Evolutionary conservation across 1,140 invertebrate species (phyloP), one percentile per base, ranked within the genome.

Genomic region (Drosophila kepulauana): DNA sequence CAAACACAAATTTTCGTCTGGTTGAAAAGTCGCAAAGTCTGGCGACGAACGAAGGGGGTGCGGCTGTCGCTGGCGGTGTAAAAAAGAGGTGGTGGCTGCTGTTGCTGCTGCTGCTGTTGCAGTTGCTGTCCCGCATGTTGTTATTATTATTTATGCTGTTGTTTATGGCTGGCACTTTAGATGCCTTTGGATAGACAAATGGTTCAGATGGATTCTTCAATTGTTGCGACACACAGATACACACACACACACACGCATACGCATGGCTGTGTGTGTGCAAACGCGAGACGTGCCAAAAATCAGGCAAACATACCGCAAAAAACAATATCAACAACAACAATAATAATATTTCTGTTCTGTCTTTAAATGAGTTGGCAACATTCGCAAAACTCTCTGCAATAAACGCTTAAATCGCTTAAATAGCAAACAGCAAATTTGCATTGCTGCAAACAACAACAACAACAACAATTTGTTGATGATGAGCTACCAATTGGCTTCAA

Each of bases 211-310:
- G 25, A 35, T 38, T 56, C 58, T 57, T 64, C 51, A 64, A 64
- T 56, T 71, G 61, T 57, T 70, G 67, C 38, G 30, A 63, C 57
- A 69, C 52, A 49, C 20, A 25, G 3, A 25, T 3, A 25, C 57
- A 63, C 16, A 51, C 43, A 41, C 4, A 45, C 43, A 20, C 7
- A 49, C 11, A 48, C 4, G 56, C 8, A 43, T 69, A 25, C 20
- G 3, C 20, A 13, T 63, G 30, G 33, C 28, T 46, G 48, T 43
- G 56, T 4, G 38, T 20, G 43, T 61, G 45, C 68, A 69, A 65
- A 75, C 64, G 62, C 45, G 79, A 68, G 82, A 88, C 82, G 82
- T 87, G 82, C 82, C 82, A 88, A 80, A 80, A 88, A 82, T 82
- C 82, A 87, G 81, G 84, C 69, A 79, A 74, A 69, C 79, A 71